Evolutionary conservation across 2,888 invertebrate species (phyloP).

Genomic region (Malthinus flaveolus): DNA sequence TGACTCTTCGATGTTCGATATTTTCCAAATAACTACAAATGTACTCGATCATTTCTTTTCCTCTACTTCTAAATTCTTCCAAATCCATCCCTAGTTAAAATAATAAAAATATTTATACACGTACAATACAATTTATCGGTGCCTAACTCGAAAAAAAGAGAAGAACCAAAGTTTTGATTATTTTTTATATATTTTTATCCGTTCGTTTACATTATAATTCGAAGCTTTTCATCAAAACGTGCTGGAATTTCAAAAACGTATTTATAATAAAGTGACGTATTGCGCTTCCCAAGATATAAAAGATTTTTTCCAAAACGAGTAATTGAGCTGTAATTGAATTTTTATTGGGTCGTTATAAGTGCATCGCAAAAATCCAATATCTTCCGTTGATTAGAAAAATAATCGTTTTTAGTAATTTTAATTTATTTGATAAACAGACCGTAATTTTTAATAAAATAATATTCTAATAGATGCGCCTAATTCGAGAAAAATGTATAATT

Average conservation of each 20-base stretch:
- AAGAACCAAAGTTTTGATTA: too few species aligned
- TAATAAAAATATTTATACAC: neutral
- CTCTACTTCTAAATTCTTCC: slow-evolving; percentile 81
- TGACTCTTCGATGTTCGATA: slow-evolving; percentile 77
- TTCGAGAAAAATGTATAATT: too few species aligned
- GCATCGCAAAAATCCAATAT: slow-evolving; percentile 11
- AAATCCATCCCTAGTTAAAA: slow-evolving; percentile 70
- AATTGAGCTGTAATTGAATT: slow-evolving; percentile 23
- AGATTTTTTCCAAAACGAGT: slow-evolving; percentile 4
- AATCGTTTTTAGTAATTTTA: neutral
- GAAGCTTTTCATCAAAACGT: neutral
- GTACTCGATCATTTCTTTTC: slow-evolving; percentile 93
- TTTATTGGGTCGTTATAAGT: slow-evolving; percentile 19
- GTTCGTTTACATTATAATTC: too few species aligned
- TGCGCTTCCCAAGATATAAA: slow-evolving; percentile 1
- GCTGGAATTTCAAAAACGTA: slow-evolving; percentile 1
- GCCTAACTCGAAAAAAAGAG: neutral
- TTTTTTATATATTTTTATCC: too few species aligned
- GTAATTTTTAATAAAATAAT: too few species aligned
- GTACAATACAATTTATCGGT: neutral
- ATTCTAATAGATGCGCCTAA: too few species aligned
- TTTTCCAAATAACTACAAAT: slow-evolving; percentile 88
- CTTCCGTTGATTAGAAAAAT: neutral
- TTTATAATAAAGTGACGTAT: slow-evolving; percentile 1
- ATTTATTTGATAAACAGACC: neutral